A percentile compares a stretch with the other conserved stretches of the same genome.
Evolutionary conservation across 2,113 vertebrate genomes (phyloP).

Genomic region (Sisor rabdophorus): DNA sequence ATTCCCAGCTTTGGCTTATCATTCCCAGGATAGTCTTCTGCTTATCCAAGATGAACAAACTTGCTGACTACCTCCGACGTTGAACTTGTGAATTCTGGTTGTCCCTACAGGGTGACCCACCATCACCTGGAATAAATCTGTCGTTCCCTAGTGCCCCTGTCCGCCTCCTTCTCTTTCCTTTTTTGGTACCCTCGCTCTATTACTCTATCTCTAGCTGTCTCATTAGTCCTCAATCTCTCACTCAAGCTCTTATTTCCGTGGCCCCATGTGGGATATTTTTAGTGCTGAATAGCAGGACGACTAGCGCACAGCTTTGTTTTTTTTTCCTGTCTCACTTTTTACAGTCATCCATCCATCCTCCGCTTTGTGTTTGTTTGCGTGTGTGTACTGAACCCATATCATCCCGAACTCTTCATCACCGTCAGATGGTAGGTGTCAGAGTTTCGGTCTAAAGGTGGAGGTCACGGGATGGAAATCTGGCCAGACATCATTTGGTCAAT

Average conservation of each 20-base stretch:
- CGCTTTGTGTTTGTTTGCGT: neutral
- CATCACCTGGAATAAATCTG: neutral
- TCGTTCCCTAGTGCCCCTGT: neutral
- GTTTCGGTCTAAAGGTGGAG: neutral
- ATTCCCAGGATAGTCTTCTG: neutral
- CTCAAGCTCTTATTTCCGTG: constrained; percentile 54
- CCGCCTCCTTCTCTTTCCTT: constrained; percentile 24
- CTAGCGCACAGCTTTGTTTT: constrained; percentile 57
- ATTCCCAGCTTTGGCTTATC: neutral
- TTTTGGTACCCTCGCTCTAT: constrained; percentile 44
- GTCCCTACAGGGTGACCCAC: neutral
- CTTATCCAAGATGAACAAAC: neutral
- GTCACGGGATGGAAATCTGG: neutral
- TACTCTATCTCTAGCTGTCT: constrained; percentile 43
- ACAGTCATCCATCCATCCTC: neutral
- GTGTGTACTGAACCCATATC: neutral
- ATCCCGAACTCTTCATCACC: neutral
- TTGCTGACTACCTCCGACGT: too few relatives aligned
- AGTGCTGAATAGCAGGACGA: constrained; percentile 64
- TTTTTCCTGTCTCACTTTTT: neutral
- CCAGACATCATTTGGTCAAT: too few relatives aligned
- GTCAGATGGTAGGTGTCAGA: neutral
- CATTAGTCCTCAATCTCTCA: constrained; percentile 43
- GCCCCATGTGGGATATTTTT: constrained; percentile 68
- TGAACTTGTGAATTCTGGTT: neutral